These are phyloP conservation scores for Helicoverpa assulta DNA, from an alignment of 2,888 invertebrate genomes.

Conservation along the genomic window DNA sequence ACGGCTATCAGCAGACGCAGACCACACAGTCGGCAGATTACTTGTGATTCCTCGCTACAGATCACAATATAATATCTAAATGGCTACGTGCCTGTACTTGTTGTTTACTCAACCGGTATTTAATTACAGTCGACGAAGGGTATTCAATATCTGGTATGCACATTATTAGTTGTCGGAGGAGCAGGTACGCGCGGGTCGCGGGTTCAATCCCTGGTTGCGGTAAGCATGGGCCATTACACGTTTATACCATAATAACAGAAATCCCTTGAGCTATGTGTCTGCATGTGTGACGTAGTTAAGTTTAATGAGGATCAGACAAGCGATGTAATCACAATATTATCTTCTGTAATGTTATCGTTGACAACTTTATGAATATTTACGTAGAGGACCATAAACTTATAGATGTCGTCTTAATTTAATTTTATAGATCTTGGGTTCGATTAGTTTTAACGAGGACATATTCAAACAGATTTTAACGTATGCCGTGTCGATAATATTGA, in stretches of 20 bases:
- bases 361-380: conserved; percentile 23
- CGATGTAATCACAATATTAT: conserved; percentile 23
- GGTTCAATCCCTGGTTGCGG: conserved; percentile 24
- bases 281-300: conserved; percentile 2
- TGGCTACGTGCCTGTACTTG: too few relatives aligned
- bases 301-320: conserved; percentile 16
- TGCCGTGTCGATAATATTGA: too few relatives aligned
- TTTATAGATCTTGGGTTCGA: not conserved
- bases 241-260: conserved; percentile 1
- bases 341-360: conserved; percentile 1
- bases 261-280: not conserved
- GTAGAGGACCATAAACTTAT: not conserved
- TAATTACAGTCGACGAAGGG: conserved; percentile 8
- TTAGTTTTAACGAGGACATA: too few relatives aligned
- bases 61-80: not conserved
- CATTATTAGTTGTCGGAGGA: conserved; percentile 10
- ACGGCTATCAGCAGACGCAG: too few relatives aligned
- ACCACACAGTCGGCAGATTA: not conserved
- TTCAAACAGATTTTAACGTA: too few relatives aligned
- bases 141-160: conserved; percentile 8
- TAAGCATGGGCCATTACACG: conserved; percentile 9
- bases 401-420: not conserved
- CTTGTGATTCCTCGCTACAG: not conserved
- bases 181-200: conserved; percentile 28
- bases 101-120: conserved; percentile 1